Conservation (phyloP, 2,888 invertebrate species). For the Himalopsyche japonica region DNA sequence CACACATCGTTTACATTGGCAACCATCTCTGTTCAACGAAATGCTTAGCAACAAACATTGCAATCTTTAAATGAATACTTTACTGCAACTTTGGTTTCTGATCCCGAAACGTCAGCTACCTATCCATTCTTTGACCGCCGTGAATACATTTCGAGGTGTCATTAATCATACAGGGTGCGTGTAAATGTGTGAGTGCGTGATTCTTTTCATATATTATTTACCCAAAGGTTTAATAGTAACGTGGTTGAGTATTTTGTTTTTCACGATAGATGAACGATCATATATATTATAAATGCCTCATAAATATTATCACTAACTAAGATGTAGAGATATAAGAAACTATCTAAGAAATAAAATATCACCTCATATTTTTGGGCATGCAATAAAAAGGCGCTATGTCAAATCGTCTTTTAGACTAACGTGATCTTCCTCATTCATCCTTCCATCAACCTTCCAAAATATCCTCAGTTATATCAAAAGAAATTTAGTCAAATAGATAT, state of each 20-base stretch:
- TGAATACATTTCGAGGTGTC: conserved; percentile 29
- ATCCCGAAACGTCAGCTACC: background rate
- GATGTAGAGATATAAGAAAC: too few relatives aligned
- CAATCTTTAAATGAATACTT: background rate
- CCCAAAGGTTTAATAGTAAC: background rate
- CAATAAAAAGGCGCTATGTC: too few relatives aligned
- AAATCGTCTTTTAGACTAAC: too few relatives aligned
- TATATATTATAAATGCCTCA: too few relatives aligned
- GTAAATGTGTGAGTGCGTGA: conserved; percentile 2
- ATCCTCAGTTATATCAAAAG: too few relatives aligned
- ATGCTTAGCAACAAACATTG: background rate
- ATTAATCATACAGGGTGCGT: conserved; percentile 32
- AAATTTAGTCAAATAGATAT: too few relatives aligned
- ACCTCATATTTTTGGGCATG: too few relatives aligned
- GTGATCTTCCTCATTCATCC: too few relatives aligned
- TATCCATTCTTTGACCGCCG: conserved; percentile 29
- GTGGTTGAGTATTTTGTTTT: background rate
- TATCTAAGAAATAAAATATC: too few relatives aligned
- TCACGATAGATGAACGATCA: background rate
- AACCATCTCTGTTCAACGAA: background rate
- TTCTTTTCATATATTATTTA: conserved; percentile 1
- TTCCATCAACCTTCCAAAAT: too few relatives aligned
- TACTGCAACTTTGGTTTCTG: background rate
- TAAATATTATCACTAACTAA: too few relatives aligned
- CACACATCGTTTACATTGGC: background rate